These are phyloP conservation scores for Tenodera sinensis DNA, from an alignment of 2,888 invertebrate genomes.

Conservation along the genomic window DNA sequence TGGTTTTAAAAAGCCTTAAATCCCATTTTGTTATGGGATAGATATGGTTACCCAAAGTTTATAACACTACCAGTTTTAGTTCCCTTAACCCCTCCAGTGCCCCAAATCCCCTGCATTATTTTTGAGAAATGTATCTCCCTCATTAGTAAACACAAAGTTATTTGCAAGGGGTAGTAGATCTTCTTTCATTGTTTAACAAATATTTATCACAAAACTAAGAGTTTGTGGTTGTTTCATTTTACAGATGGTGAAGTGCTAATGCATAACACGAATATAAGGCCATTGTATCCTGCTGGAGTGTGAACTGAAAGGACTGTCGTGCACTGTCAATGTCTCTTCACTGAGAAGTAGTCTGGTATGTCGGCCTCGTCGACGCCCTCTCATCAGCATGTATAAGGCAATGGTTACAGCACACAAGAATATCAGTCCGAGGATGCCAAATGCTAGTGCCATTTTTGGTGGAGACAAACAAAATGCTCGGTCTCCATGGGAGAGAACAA, in stretches of 20 bases:
- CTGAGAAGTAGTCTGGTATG: slow-evolving; percentile 58
- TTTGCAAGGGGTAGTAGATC: no score
- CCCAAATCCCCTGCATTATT: no score
- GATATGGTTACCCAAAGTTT: no score
- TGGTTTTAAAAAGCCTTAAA: no score
- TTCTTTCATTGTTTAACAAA: background rate
- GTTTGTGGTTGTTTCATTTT: no score
- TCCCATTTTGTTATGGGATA: no score
- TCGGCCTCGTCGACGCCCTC: slow-evolving; percentile 56
- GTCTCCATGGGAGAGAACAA: slow-evolving; percentile 40
- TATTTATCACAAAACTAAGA: background rate
- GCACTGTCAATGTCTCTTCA: slow-evolving; percentile 57
- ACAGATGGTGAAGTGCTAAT: background rate
- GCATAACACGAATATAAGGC: slow-evolving; percentile 22
- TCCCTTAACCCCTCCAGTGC: no score
- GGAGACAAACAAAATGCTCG: slow-evolving; percentile 69
- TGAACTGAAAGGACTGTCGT: slow-evolving; percentile 59
- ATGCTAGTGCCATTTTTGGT: slow-evolving; percentile 71
- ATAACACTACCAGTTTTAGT: no score
- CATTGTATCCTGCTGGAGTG: slow-evolving; percentile 39
- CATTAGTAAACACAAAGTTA: no score
- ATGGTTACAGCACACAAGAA: slow-evolving; percentile 68
- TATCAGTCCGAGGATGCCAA: slow-evolving; percentile 67
- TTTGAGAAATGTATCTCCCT: no score
- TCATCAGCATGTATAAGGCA: slow-evolving; percentile 62